A percentile compares a stretch with the other conserved stretches of the same genome.
These are phyloP conservation scores for Charadrius vociferus DNA, from an alignment of 2,113 vertebrate species.

Conservation along the genomic window DNA sequence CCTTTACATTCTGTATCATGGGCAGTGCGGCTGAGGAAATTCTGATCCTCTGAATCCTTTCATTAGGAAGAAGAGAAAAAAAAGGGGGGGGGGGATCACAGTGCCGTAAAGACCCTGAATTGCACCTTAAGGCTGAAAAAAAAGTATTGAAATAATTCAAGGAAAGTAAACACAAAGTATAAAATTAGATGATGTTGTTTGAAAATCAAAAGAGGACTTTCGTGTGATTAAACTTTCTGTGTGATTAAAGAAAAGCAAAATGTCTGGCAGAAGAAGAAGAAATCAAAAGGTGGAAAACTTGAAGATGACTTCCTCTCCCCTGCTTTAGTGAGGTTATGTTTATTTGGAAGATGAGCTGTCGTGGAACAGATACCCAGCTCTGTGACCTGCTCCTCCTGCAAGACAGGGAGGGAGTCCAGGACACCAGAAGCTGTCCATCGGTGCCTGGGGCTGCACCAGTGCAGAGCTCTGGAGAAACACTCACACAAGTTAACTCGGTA, in stretches of 20 bases:
- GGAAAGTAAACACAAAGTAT: neutral
- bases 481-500: neutral
- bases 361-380: neutral
- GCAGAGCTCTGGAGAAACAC: neutral
- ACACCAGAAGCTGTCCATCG: neutral
- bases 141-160: neutral
- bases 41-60: neutral
- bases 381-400: neutral
- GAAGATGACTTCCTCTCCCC: neutral
- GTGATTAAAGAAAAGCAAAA: neutral
- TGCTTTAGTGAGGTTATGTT: neutral
- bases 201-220: neutral
- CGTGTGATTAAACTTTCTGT: neutral
- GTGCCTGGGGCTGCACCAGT: neutral
- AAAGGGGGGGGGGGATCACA: neutral
- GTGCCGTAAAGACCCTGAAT: neutral
- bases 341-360: neutral
- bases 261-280: neutral
- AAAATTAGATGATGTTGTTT: neutral
- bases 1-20: too few relatives aligned
- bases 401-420: neutral
- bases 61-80: neutral
- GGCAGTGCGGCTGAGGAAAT: too few relatives aligned
- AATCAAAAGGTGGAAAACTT: neutral
- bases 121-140: neutral